These are phyloP conservation scores for Melanostoma mellinum DNA, from an alignment of 2,888 invertebrate species.

Conservation along the genomic window DNA sequence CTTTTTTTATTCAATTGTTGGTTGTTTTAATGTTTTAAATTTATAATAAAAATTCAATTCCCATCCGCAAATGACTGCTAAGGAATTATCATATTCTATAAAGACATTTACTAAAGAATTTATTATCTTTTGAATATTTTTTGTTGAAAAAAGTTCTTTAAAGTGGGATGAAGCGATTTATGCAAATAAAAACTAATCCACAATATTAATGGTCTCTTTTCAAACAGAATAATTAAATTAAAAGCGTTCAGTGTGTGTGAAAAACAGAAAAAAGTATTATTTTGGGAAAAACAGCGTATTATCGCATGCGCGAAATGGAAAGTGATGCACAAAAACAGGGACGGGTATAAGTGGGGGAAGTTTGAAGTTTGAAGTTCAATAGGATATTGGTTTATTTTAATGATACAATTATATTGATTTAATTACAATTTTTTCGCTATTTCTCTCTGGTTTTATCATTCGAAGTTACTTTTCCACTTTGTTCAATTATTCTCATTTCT, in stretches of 20 bases:
- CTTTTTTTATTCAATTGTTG: conserved; percentile 36
- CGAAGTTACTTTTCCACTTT: conserved; percentile 77
- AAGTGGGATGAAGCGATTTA: neutral
- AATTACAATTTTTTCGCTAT: conserved; percentile 67
- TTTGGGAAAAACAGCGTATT: neutral
- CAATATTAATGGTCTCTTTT: neutral
- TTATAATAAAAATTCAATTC: conserved; percentile 54
- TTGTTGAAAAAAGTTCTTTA: neutral
- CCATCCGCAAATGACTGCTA: conserved; percentile 37
- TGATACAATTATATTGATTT: conserved; percentile 76
- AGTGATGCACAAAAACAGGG: conserved; percentile 26
- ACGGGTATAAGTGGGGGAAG: neutral
- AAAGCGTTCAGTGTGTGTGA: neutral
- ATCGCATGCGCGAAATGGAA: neutral
- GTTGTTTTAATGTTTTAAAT: conserved; percentile 37
- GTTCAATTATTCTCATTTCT: conserved; percentile 41
- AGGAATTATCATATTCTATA: conserved; percentile 35
- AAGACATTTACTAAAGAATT: conserved; percentile 12
- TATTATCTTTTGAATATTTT: conserved; percentile 25
- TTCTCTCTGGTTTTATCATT: conserved; percentile 73
- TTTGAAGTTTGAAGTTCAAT: conserved; percentile 41
- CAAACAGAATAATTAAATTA: neutral
- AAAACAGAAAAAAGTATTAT: conserved; percentile 6
- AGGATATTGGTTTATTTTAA: conserved; percentile 75
- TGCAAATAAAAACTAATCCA: neutral